Evolutionary conservation across 2,113 vertebrate species (phyloP).

Genomic region (Carlito syrichta): DNA sequence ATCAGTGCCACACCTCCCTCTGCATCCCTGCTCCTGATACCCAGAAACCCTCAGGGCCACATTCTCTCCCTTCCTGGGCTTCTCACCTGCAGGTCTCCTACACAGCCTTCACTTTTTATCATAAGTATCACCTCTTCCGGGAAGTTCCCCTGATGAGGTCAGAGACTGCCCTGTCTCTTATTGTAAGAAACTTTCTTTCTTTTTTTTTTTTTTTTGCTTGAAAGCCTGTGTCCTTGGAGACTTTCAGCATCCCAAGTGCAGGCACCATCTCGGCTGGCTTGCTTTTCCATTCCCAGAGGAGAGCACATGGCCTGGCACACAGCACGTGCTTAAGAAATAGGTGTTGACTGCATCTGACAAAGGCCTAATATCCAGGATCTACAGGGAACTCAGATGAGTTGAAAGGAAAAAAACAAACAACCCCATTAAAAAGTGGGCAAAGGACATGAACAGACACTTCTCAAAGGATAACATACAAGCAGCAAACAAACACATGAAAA

Average conservation of each 20-base stretch:
- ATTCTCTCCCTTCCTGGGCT: not conserved
- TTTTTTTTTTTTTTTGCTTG: not conserved
- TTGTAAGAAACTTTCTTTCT: not conserved
- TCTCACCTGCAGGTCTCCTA: not conserved
- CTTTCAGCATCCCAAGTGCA: not conserved
- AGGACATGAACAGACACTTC: too few relatives aligned
- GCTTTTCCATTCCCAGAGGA: not conserved
- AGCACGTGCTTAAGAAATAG: not conserved
- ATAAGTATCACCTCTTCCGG: not conserved
- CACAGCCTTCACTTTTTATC: not conserved
- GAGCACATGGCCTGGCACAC: not conserved
- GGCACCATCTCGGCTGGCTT: not conserved
- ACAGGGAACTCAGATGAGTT: too few relatives aligned
- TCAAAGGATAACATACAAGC: too few relatives aligned
- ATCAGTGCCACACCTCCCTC: not conserved
- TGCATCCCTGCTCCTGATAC: not conserved
- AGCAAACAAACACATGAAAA: too few relatives aligned
- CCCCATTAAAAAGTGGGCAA: too few relatives aligned
- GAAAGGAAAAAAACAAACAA: too few relatives aligned
- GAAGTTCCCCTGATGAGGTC: too few relatives aligned
- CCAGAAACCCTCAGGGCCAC: not conserved
- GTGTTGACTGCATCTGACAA: too few relatives aligned
- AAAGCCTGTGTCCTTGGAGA: not conserved
- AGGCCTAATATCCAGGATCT: too few relatives aligned
- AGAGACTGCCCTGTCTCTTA: not conserved